Percentiles rank a stretch among this genome's conserved stretches.
Conservation (phyloP, 2,113 vertebrate genomes). For the Notechis scutatus region DNA sequence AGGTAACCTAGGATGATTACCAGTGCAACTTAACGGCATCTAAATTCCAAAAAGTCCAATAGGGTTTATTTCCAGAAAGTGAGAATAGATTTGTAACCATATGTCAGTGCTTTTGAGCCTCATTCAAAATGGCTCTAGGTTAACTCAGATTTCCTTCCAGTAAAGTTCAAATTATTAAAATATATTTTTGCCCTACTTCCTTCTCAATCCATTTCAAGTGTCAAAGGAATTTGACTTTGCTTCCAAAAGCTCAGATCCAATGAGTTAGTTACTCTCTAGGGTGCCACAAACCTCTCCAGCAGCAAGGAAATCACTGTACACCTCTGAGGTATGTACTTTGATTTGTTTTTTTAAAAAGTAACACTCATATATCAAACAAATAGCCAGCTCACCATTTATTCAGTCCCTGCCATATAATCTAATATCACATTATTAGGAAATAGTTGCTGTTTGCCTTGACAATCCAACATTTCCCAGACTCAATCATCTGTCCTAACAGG, state of each 20-base stretch:
- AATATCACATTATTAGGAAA: background rate
- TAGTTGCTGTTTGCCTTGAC: background rate
- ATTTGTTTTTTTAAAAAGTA: background rate
- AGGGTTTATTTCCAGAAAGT: background rate
- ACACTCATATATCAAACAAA: background rate
- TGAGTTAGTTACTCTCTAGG: constrained; percentile 1
- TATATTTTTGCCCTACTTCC: background rate
- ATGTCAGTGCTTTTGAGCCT: background rate
- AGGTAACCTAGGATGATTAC: background rate
- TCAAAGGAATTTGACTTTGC: background rate
- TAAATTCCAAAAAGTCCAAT: background rate
- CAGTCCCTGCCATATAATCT: background rate
- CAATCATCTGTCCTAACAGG: background rate
- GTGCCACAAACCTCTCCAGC: background rate
- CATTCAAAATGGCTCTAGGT: background rate
- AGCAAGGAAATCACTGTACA: background rate
- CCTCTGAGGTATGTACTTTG: background rate
- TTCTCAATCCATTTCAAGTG: background rate
- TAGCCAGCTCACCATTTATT: background rate
- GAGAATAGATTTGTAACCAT: background rate
- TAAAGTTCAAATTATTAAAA: constrained; percentile 7
- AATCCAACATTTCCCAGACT: background rate
- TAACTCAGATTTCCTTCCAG: background rate
- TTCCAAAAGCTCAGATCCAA: background rate
- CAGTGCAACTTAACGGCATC: background rate